Percentiles rank a stretch among this genome's conserved stretches.
Evolutionary conservation across 2,113 vertebrate species (phyloP).

Genomic region (Smithornis capensis): DNA sequence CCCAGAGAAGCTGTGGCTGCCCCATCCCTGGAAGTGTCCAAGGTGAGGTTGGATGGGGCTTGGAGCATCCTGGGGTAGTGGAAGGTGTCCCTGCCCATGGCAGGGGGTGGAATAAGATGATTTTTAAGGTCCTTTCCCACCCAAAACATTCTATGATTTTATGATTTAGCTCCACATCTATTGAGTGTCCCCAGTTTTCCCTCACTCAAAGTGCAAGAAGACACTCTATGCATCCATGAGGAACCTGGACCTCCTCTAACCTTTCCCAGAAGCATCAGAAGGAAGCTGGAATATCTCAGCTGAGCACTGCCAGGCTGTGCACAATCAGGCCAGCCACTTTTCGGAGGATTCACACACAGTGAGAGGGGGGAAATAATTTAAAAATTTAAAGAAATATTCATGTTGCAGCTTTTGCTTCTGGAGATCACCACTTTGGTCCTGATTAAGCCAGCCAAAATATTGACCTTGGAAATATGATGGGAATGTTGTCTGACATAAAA

Average conservation of each 20-base stretch:
- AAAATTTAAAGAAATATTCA: background rate
- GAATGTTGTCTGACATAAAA: background rate
- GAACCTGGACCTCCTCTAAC: background rate
- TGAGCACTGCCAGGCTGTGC: background rate
- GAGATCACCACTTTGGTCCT: background rate
- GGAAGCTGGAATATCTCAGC: background rate
- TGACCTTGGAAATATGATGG: conserved; percentile 32
- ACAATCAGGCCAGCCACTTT: background rate
- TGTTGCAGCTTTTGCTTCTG: background rate
- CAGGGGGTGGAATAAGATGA: background rate
- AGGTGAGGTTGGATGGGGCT: accelerated
- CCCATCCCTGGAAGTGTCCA: background rate
- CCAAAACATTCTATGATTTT: background rate
- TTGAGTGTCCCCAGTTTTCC: background rate
- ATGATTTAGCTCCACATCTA: background rate
- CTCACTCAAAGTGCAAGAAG: background rate
- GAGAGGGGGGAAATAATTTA: accelerated
- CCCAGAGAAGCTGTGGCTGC: background rate
- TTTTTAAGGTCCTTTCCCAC: background rate
- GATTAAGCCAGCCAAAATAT: background rate
- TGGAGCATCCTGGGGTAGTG: accelerated
- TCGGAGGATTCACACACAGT: background rate
- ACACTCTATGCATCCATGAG: accelerated
- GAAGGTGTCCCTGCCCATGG: background rate
- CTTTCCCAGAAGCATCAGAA: background rate